Base-by-base conservation (phyloP, 2,113 vertebrate genomes). In the Chrysemys picta region DNA sequence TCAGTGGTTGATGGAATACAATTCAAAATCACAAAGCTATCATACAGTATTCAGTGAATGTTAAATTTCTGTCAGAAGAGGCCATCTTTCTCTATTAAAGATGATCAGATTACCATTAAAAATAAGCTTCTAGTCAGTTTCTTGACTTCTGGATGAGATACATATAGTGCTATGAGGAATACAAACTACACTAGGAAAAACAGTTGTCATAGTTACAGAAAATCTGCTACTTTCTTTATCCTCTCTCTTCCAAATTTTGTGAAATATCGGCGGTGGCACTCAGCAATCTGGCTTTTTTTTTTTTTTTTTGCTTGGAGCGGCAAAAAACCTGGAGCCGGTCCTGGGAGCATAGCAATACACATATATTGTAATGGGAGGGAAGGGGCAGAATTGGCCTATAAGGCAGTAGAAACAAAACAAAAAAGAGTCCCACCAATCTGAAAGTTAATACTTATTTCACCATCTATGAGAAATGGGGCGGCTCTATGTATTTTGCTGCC, bases 51-150 rank as follows among this genome's bases (percentile, higher is more conserved):
- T 85, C 22, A 2, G 5, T 27, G 76, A 91, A 84, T 81, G 50
- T 54, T n/a, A 79, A 93, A 91, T 19, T 91, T 50, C 45, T 65
- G 75, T 10, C 87, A 95, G 53, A 82, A 92, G 65, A 93, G 35
- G 42, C 4, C 76, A 85, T 5, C 3, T 80, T 91, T 89, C 86
- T 62, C 87, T 62, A 88, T 54, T 82, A 89, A 94, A 90, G 86
- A 90, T 56, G 78, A 94, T 57, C 84, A 91, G 75, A 97, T 90
- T 78, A 89, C 10, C 22, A 79, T 72, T 83, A 90, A 93, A 96
- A 96, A 95, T 54, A 85, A 92, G 79, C 84, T 96, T 88, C 82
- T 89, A 84, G 87, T 90, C 87, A 84, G 92, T 94, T 95, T 94
- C 93, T 84, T 94, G 86, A 90, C 52, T 93, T 96, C 91, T 87